Base-by-base conservation (phyloP, 2,888 invertebrate genomes). In the Priapulus caudatus region DNA sequence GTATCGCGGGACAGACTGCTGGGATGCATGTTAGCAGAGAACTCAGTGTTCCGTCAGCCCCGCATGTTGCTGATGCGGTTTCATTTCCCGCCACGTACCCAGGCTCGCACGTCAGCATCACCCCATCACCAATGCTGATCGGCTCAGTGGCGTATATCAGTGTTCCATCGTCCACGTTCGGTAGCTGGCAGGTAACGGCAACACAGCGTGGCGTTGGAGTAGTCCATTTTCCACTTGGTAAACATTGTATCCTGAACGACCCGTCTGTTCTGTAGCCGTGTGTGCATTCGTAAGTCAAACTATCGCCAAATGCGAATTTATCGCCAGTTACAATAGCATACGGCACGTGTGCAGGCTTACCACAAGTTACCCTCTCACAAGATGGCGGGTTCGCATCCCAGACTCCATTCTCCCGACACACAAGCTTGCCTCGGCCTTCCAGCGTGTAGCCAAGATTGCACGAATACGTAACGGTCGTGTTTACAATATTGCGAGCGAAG, bases 381-480 rank as follows among this genome's bases (percentile, higher is more conserved):
- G 43, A 48, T 2, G 55, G 58, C 20, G 20, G 33, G 4, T 44
- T 21, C 18, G 59, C 60, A 4, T 45, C 51, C 62, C 62, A 62
- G 16, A 49, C 18, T 1, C 60, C 61, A 49, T 55, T 52, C 2
- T 56, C 48, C 10, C 59, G 56, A 58, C 71, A 71, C 10, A 52
- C 62, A 20, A 65, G 51, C 4, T 53, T 54, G 4, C 57, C 48
- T 5, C 59, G 56, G 58, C 71, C 70, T 10, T 52, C 62, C 20
- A 65, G 51, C 4, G 52, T 54, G 51, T 58, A 62, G 20, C 65
- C 66, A 22, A 55, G 54, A 44, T 60, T 57, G 55, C 65, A 66
- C 18, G 52, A 56, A 48, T 62, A 61, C 4, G 51, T 47, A 5
- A 60, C 59, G 10, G 53, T 52, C 20, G 33, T 24, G n/a, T 33